phyloP scores from a whole-genome alignment of 1,140 invertebrate species.

The Drosophila elegans region DNA sequence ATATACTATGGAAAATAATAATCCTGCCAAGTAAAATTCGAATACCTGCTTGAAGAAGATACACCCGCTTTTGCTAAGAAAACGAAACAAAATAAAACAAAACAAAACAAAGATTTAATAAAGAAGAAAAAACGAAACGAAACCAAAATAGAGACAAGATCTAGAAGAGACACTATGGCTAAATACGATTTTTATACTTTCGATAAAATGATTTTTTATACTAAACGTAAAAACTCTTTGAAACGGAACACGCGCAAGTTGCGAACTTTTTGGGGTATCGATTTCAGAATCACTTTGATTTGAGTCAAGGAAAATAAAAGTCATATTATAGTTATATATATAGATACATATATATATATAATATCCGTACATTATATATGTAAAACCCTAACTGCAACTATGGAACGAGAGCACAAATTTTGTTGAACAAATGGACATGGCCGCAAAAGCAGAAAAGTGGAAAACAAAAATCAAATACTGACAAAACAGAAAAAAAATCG shows the following conservation, averaged over 20 bases:
- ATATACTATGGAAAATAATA: conserved; percentile 78
- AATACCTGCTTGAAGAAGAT: conserved; percentile 84
- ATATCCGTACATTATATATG: conserved; percentile 52
- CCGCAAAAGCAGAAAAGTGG: conserved; percentile 15
- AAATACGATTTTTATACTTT: conserved; percentile 84
- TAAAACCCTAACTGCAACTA: conserved; percentile 77
- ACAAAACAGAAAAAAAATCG: conserved; percentile 16
- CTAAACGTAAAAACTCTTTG: conserved; percentile 73
- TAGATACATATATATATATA: conserved; percentile 55
- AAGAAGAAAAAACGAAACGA: conserved; percentile 35
- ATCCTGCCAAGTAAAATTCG: conserved; percentile 84
- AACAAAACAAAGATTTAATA: conserved; percentile 48
- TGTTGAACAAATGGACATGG: conserved; percentile 63
- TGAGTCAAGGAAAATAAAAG: conserved; percentile 38
- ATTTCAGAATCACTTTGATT: conserved; percentile 61
- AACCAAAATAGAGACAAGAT: conserved; percentile 39
- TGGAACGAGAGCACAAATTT: conserved; percentile 84
- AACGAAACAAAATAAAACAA: conserved; percentile 33
- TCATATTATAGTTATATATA: conserved; percentile 60
- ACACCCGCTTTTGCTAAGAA: conserved; percentile 84
- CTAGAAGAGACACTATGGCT: conserved; percentile 56
- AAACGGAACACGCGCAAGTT: conserved; percentile 32
- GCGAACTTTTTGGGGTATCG: conserved; percentile 66
- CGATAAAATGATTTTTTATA: conserved; percentile 84
- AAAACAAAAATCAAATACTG: conserved; percentile 58